phyloP scores from a whole-genome alignment of 2,797 vertebrate species.

The Sebastes trivittatus region DNA sequence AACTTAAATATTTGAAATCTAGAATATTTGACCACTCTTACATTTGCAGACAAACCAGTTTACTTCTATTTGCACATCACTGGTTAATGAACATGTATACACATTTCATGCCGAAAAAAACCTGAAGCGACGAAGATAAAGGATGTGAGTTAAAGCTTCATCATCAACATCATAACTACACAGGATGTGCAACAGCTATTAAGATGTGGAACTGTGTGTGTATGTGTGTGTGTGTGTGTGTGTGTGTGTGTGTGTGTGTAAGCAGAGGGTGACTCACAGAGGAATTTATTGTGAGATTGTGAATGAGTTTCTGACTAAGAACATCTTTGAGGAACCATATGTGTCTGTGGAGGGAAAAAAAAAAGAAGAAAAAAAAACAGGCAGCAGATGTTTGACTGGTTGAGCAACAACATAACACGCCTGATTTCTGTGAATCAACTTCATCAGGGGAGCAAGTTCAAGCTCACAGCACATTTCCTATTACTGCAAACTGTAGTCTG shows the following conservation, averaged over 20 bases:
- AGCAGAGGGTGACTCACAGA: conserved; percentile 64
- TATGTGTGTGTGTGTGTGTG: neutral
- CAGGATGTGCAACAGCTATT: conserved; percentile 40
- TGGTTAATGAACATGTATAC: neutral
- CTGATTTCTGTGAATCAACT: conserved; percentile 70
- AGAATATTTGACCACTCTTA: neutral
- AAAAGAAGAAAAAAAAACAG: conserved; percentile 18
- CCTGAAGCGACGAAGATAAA: neutral
- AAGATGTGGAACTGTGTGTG: neutral
- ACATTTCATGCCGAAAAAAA: neutral
- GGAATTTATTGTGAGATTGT: conserved; percentile 63
- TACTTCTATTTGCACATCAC: neutral
- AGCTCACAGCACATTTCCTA: conserved; percentile 53
- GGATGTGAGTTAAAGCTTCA: neutral
- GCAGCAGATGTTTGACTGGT: conserved; percentile 71
- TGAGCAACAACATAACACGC: conserved; percentile 64
- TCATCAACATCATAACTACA: neutral
- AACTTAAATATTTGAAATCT: neutral
- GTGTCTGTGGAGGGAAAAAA: conserved; percentile 26
- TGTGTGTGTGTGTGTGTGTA: neutral
- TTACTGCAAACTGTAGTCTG: conserved; percentile 45
- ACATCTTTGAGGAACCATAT: conserved; percentile 70
- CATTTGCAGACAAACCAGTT: neutral
- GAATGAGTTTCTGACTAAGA: conserved; percentile 70
- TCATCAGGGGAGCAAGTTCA: conserved; percentile 53